Evolutionary conservation across 2,797 vertebrate genomes (phyloP), one percentile per base, ranked within the genome.

Genomic region (Chromobotia macracanthus): DNA sequence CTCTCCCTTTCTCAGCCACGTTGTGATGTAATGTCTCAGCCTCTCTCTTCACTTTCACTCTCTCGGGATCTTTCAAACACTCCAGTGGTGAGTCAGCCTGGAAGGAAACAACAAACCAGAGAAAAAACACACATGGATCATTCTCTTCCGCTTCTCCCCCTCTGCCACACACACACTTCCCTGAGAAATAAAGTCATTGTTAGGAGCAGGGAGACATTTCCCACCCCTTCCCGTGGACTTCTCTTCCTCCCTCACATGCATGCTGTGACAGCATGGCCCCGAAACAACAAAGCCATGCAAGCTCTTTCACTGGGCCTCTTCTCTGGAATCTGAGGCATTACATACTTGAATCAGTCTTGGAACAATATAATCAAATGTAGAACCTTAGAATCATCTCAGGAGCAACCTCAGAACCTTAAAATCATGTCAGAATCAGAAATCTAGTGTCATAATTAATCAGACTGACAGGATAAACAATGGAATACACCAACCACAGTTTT

Each of bases 181-280:
- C 83, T 86, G 86, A 88, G 86, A 89, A 82, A 72, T 65, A 83
- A 85, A 88, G 82, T 87, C 86, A 93, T 93, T 93, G 91, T 92
- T 93, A 85, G 75, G 50, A 73, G 68, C 83, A 77, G 79, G 72
- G 70, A 80, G 83, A 88, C 83, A 83, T 86, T 92, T 92, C 90
- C 91, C 89, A 86, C 83, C 86, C 79, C 71, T 80, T 81, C 82
- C 86, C 60, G 15, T 84, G 87, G 78, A 74, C 84, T 72, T 80
- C 81, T 81, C 83, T 83, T 85, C 84, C 84, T 83, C 77, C 69
- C 65, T 81, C 55, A 69, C 66, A 16, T 79, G 68, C 68, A 79
- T 64, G 77, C 58, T 79, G 77, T 70, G 46, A 67, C 63, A 15
- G 35, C 9, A 11, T 1, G 35, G 41, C 13, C 21, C 9, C 9